Percentiles rank a stretch among this genome's conserved stretches.
Conservation (phyloP, 2,797 vertebrate genomes). For the Cyprinella venusta region DNA sequence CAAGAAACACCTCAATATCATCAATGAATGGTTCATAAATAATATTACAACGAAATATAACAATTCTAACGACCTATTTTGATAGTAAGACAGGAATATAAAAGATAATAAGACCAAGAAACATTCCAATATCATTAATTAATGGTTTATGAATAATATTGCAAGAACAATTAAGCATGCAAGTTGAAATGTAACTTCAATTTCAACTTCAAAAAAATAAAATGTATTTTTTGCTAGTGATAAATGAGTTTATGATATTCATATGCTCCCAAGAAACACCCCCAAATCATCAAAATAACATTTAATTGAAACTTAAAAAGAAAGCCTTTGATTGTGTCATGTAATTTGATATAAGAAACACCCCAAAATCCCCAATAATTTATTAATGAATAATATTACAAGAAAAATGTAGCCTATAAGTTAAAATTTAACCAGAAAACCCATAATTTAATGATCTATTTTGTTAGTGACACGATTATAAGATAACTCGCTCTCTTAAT, state of each 20-base stretch:
- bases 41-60: neutral
- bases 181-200: neutral
- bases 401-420: neutral
- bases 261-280: neutral
- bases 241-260: no score
- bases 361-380: neutral
- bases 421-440: neutral
- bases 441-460: neutral
- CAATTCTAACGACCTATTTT: neutral
- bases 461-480: neutral
- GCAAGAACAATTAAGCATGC: neutral
- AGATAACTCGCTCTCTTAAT: neutral
- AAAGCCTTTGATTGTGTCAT: neutral
- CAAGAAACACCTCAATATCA: neutral
- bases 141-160: neutral
- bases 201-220: neutral
- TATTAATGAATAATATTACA: neutral
- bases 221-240: neutral
- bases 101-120: neutral
- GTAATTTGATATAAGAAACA: neutral
- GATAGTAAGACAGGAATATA: neutral
- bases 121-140: neutral
- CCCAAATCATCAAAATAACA: neutral
- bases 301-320: neutral
- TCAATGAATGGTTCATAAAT: neutral